Conservation (phyloP, 2,113 vertebrate species). For the Mustelus asterias region DNA sequence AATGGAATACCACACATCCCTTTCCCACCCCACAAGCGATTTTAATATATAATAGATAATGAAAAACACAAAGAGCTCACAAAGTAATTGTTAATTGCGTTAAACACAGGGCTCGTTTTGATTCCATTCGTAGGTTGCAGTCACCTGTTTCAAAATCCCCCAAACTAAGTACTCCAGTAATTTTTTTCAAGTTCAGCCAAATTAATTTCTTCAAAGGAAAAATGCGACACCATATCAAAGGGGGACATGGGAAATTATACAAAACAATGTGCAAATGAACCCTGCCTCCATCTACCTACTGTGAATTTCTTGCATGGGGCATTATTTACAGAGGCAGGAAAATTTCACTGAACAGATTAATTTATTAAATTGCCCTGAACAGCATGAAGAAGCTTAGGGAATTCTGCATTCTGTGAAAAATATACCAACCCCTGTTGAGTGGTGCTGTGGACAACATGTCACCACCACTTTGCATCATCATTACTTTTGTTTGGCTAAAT, state of each 20-base stretch:
- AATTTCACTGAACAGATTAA: not conserved
- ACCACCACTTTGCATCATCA: constrained; percentile 62
- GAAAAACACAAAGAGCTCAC: not conserved
- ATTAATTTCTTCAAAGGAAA: not conserved
- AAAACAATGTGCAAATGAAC: not conserved
- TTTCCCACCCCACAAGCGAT: not conserved
- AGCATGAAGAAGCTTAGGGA: constrained; percentile 42
- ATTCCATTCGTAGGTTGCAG: not conserved
- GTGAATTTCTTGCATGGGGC: not conserved
- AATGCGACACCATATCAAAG: not conserved
- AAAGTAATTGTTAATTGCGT: not conserved
- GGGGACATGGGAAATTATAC: not conserved
- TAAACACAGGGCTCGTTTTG: not conserved
- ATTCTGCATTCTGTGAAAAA: constrained; percentile 48
- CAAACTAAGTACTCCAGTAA: not conserved
- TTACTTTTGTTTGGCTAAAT: constrained; percentile 54
- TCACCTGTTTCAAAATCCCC: not conserved
- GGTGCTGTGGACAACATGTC: constrained; percentile 53
- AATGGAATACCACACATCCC: not conserved
- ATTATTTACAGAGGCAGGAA: not conserved
- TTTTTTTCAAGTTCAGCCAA: not conserved
- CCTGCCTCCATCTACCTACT: not conserved
- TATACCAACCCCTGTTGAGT: constrained; percentile 48
- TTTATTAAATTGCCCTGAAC: constrained; percentile 43
- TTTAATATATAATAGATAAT: not conserved